These are phyloP conservation scores for Archips crataeganus DNA, from an alignment of 2,888 invertebrate species.

Conservation along the genomic window DNA sequence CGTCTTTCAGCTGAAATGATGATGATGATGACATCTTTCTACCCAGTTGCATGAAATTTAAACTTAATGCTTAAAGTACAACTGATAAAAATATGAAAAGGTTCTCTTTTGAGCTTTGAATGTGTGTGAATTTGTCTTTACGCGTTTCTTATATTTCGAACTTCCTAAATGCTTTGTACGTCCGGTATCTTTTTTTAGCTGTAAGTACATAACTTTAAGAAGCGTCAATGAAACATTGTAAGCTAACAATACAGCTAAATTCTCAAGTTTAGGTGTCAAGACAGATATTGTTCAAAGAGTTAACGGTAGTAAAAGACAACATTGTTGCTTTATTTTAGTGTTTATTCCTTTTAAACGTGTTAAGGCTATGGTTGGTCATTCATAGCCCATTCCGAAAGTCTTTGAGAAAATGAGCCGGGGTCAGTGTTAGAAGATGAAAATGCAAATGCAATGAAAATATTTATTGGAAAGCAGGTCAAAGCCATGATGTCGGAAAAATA, in stretches of 20 bases:
- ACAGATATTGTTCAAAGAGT: background rate
- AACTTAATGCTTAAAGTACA: too few relatives aligned
- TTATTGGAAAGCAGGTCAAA: conserved; percentile 28
- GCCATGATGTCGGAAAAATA: conserved; percentile 19
- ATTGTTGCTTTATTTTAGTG: background rate
- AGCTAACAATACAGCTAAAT: background rate
- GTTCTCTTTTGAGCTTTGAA: background rate
- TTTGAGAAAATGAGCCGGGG: conserved; percentile 19
- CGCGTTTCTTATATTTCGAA: background rate
- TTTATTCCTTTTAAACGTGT: background rate
- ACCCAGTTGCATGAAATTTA: too few relatives aligned
- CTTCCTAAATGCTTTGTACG: background rate
- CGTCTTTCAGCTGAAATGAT: too few relatives aligned
- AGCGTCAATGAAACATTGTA: background rate
- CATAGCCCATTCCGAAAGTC: background rate
- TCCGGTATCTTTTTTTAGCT: background rate
- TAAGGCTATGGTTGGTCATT: background rate
- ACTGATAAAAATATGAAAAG: too few relatives aligned
- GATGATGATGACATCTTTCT: too few relatives aligned
- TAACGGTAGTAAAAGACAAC: background rate
- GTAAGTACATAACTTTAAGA: background rate
- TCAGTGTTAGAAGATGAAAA: conserved; percentile 18
- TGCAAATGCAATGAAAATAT: conserved; percentile 21
- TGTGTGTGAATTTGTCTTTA: background rate
- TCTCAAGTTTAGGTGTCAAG: conserved; percentile 9